Evolutionary conservation across 2,888 invertebrate species (phyloP), one percentile per base, ranked within the genome.

Genomic region (Dryadula phaetusa): DNA sequence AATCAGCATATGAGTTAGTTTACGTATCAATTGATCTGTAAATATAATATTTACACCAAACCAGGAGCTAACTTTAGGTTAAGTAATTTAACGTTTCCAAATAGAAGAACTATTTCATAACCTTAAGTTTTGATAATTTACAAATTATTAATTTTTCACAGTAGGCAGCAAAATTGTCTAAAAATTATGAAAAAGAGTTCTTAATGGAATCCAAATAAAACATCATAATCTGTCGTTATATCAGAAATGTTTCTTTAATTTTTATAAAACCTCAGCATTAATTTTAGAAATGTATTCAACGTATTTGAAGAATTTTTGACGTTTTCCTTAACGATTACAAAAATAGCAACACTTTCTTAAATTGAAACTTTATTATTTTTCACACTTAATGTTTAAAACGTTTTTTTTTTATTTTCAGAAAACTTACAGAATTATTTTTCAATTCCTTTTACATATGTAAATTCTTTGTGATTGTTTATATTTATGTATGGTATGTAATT

Each of bases 231-330:
- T 54, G n/a, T 28, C 20, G 37, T 64, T 18, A 54, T 46, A 34
- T 54, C 32, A 64, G 56, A 46, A 44, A 44, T 44, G 12, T 64
- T 52, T 25, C 44, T 46, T 46, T 56, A 34, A 64, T 64, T 22
- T 47, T 22, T 18, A 28, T 58, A 34, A 44, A 52, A 58, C 42
- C 1, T 20, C 18, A 14, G 14, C n/a, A 34, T 49, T 58, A 60
- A 58, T 64, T 16, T 56, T 49, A n/a, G 28, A 49, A 60, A 60
- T 60, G 44, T 28, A 6, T 20, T 25, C 16, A 28, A 28, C 16
- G 46, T 47, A 49, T 12, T n/a, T 64, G 14, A 14, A 44, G 14
- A 16, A 52, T 28, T 8, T 44, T 37, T 56, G 16, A 16, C 34
- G 25, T 37, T 56, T 20, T 42, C n/a, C 22, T 52, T 46, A 44